Conservation (phyloP, 2,888 invertebrate genomes). For the Rhogogaster chlorosoma region DNA sequence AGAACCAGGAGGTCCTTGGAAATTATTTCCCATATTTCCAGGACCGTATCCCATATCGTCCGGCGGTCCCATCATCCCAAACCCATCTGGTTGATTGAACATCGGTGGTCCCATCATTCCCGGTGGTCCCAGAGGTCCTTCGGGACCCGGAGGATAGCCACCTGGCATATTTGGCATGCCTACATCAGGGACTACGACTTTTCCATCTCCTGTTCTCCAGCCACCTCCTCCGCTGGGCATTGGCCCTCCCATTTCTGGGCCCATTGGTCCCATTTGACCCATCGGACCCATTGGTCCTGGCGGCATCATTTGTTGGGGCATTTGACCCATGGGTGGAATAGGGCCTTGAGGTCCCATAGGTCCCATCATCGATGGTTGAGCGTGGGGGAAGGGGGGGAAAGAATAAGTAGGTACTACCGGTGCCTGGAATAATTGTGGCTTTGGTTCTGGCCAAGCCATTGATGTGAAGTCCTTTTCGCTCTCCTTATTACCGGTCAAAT, state of each 20-base stretch:
- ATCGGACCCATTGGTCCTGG: constrained; percentile 76
- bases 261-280: constrained; percentile 77
- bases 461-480: constrained; percentile 88
- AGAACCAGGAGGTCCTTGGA: constrained; percentile 70
- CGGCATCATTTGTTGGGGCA: constrained; percentile 68
- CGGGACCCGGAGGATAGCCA: constrained; percentile 63
- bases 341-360: constrained; percentile 60
- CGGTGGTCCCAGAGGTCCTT: constrained; percentile 71
- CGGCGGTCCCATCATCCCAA: constrained; percentile 77
- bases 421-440: constrained; percentile 81
- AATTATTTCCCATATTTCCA: constrained; percentile 66
- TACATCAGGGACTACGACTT: constrained; percentile 75
- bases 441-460: constrained; percentile 92
- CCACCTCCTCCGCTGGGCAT: constrained; percentile 76
- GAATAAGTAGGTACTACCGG: constrained; percentile 57
- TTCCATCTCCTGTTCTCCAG: constrained; percentile 79
- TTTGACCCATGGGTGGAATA: constrained; percentile 63
- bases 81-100: constrained; percentile 74
- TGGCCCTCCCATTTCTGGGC: constrained; percentile 68
- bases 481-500: constrained; percentile 90
- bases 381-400: constrained; percentile 74
- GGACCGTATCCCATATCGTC: constrained; percentile 70
- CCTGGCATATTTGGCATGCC: constrained; percentile 70
- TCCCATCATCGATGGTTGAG: constrained; percentile 67
- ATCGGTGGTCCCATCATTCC: constrained; percentile 70